Base-by-base conservation (phyloP, 2,888 invertebrate genomes). In the Heliconius charithonia region DNA sequence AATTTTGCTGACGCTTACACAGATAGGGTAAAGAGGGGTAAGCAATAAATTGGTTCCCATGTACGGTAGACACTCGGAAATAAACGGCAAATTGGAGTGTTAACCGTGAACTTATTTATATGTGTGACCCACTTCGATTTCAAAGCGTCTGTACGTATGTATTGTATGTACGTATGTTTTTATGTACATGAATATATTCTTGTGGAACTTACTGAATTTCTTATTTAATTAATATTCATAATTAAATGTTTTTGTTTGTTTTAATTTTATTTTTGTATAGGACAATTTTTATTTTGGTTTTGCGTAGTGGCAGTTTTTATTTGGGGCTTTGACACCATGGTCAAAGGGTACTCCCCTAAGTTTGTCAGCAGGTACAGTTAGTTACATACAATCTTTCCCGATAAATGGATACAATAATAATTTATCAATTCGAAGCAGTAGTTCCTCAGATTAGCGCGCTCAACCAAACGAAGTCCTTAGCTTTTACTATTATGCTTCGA, bases 11-110 rank as follows among this genome's bases (percentile, higher is more conserved):
- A 77, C 81, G 71, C 72, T 80, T 76, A 77, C n/a, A 76, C 70
- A 77, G 74, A 79, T 78, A 80, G 78, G 76, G 77, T 77, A 82
- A 81, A 81, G 79, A 79, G 80, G 79, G 78, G 74, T 79, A 76
- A 67, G 77, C 78, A 78, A 82, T 81, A 82, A 83, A 82, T 83
- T 82, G 75, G 83, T 83, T 82, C 76, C 79, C 80, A 81, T 78
- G 79, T 79, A 81, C 78, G 79, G 76, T 32, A 80, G 80, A 78
- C 76, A 80, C 67, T 77, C 79, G 81, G 81, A 81, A 81, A 82
- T 79, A 79, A 77, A 77, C 82, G 79, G 79, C 81, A 80, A 82
- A 83, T 82, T 81, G 83, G 83, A 78, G 79, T 81, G 81, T 80
- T 75, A 72, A 67, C 41, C 66, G 71, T 77, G 69, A 80, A 80